Evolutionary conservation across 2,888 invertebrate species (phyloP), one percentile per base, ranked within the genome.

Genomic region (Hyalella azteca): DNA sequence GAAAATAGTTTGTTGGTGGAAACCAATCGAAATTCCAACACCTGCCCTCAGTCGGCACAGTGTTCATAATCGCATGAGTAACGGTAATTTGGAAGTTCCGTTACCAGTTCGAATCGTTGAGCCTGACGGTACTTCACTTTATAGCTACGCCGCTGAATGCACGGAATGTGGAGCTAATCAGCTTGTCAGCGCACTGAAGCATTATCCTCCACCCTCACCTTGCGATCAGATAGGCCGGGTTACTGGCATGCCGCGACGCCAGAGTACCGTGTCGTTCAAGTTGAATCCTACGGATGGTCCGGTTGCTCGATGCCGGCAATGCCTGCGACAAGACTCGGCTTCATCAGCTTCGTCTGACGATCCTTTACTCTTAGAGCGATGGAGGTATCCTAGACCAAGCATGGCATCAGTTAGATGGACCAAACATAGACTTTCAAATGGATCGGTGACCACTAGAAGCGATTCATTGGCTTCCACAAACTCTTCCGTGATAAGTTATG

Each of bases 61-160:
- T 26, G 66, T 79, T n/a, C 50, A 81, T 39, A 78, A 75, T 13
- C 79, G 78, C 40, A 50, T 81, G 81, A 79, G 80, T 15, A 83
- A 83, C 59, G 83, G 83, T 2, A 79, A 83, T 75, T 59, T 80
- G 11, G 66, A 66, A 66, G 29, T 66, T 32, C 75, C 81, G 0
- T 79, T 80, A 7, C 81, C 83, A 22, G 81, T 81, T 9, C 32
- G 83, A n/a, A 81, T 83, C 49, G 85, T 85, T 15, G 86, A 86
- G 81, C 85, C 85, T 9, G 87, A 87, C 83, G 86, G 86, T 77
- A 85, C 86, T 50, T 86, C 87, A 1, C 86, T 87, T 40, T 86
- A 87, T 79, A 86, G 87, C 84, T 86, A 87, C 82, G 86, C 86
- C 19, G 82, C 86, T 9, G 86, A 86, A 78, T 87, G 87, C 78